Conservation (phyloP, 2,888 invertebrate genomes). For the Lycaena phlaeas region DNA sequence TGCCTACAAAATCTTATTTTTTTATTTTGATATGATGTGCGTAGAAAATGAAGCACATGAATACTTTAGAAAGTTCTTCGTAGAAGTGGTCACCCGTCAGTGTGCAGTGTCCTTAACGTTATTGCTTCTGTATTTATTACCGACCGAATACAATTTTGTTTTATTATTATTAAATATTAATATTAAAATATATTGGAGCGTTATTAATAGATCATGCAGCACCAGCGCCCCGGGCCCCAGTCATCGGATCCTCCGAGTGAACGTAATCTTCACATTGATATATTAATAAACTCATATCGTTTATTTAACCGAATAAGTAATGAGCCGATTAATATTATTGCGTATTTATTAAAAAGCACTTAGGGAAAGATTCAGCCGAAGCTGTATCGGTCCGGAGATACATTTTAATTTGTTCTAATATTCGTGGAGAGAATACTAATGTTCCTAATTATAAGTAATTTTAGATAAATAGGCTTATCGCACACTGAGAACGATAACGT, state of each 20-base stretch:
- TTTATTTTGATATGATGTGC: no score
- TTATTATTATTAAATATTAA: conserved; percentile 7
- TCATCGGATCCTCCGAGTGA: neutral
- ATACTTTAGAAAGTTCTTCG: no score
- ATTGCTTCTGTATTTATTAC: conserved; percentile 6
- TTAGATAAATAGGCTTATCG: conserved; percentile 1
- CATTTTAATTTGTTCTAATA: no score
- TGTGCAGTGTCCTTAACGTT: neutral
- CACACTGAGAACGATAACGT: no score
- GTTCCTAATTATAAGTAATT: neutral
- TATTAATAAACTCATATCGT: conserved; percentile 1
- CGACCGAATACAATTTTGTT: neutral
- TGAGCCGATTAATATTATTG: no score
- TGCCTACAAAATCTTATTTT: no score
- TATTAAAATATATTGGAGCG: neutral
- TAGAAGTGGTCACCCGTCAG: neutral
- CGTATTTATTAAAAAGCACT: no score
- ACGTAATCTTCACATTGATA: conserved; percentile 3
- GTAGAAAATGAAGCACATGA: no score
- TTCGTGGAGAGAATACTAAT: no score
- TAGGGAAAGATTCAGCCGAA: no score
- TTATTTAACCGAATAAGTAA: neutral
- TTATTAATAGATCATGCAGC: conserved; percentile 2
- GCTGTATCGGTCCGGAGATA: no score
- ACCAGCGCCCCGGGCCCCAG: neutral